Conservation (phyloP, 2,113 vertebrate genomes). For the Pedetes capensis region DNA sequence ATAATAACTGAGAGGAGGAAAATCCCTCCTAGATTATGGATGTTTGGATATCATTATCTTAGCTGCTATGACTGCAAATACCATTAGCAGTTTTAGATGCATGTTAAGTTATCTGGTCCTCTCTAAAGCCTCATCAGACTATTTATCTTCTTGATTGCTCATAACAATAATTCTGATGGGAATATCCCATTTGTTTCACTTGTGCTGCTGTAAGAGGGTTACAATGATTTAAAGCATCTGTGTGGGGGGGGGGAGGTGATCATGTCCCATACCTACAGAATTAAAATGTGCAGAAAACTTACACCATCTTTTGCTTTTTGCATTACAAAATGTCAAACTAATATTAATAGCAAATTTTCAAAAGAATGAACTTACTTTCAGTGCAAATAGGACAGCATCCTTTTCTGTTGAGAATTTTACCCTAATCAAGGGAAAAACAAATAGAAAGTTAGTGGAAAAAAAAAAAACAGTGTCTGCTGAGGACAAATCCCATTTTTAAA, state of each 20-base stretch:
- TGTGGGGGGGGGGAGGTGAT: not conserved
- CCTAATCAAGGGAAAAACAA: constrained; percentile 86
- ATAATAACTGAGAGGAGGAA: not conserved
- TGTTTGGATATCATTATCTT: not conserved
- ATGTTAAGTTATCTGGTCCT: not conserved
- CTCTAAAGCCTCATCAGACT: not conserved
- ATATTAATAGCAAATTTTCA: constrained; percentile 15
- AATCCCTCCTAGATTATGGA: not conserved
- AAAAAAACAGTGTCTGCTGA: constrained; percentile 55
- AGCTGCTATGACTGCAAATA: not conserved
- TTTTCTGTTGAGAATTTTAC: constrained; percentile 98
- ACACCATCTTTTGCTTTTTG: not conserved
- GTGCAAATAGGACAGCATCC: constrained; percentile 99
- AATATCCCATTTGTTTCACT: not conserved
- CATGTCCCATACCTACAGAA: not conserved
- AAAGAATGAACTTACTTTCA: constrained; percentile 91
- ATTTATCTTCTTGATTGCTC: constrained; percentile 1
- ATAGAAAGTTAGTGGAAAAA: constrained; percentile 71
- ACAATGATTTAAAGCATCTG: not conserved
- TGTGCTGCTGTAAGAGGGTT: not conserved
- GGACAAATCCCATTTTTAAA: constrained; percentile 39
- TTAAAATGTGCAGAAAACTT: not conserved
- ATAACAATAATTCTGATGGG: not conserved
- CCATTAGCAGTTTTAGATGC: constrained; percentile 46
- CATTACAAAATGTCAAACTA: not conserved